Base-by-base conservation (phyloP, 2,888 invertebrate species). In the Pandemis cinnamomeana region DNA sequence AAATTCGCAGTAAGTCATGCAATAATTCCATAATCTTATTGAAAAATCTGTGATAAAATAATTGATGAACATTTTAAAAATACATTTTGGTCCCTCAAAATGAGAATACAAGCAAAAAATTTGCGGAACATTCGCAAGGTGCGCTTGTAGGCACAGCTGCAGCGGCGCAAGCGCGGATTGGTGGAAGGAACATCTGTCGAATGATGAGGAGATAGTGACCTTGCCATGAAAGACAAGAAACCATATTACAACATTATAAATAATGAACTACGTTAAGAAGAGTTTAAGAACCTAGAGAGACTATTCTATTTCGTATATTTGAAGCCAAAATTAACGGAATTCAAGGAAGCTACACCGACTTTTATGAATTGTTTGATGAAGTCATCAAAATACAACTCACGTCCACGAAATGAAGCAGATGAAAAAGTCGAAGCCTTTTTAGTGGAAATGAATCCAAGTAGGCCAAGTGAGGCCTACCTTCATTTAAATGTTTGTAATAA, bases 61-160 rank as follows among this genome's bases (percentile, higher is more conserved):
- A 48, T 20, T 0, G 7, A 55, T 15, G 2, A 55, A 6, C 20
- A 20, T 4, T 55, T 20, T 8, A 55, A 0, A 58, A 27, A 5
- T 27, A 27, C 27, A 20, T 2, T 58, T 58, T 58, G 1, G 58
- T 10, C 27, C 27, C 11, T 11, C n/a, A 42, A 42, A 41, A n/a
- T 61, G 41, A 7, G 42, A 41, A n/a, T n/a, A 42, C 42, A 7
- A 10, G 41, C 36, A 64, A 53, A 75, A 46, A 53, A 67, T 41
- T 48, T 8, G 5, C 48, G 20, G 44, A 8, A 41, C 44, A 41
- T 61, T 44, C 44, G 75, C 75, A 71, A 75, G 67, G 67, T 71
- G 75, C 63, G 41, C 42, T 48, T 68, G 75, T 75, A n/a, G 71
- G 51, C 42, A 63, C 75, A 75, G 75, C 75, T 75, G 75, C 67